Evolutionary conservation across 53 echinoderm and acorn worm genomes (phyloP), one percentile per base, ranked within the genome.

Genomic region (Antedon mediterranea): DNA sequence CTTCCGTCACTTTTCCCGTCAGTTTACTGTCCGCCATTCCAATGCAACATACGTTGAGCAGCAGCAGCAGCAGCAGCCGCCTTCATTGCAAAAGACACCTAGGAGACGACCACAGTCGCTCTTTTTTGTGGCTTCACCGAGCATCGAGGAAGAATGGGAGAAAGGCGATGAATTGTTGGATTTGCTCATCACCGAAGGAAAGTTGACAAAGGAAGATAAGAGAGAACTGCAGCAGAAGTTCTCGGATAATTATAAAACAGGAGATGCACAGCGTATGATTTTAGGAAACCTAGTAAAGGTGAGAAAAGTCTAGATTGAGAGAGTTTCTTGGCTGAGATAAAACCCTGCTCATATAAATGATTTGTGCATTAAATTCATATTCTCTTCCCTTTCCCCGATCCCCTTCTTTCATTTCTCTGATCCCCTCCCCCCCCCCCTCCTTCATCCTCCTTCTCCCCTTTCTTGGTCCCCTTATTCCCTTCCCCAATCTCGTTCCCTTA

Each of bases 281-380:
- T 81, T 98, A 13, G 98, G 89, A 0, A 92, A 93, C 73, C 91
- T 98, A 31, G 98, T 98, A 3, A 98, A 98, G 86, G 98, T 98
- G 75, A 76, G 84, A 31, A n/a, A n/a, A n/a, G n/a, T n/a, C n/a
- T n/a, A n/a, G n/a, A n/a, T n/a, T n/a, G n/a, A n/a, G n/a, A n/a
- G n/a, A n/a, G n/a, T n/a, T n/a, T n/a, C n/a, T n/a, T n/a, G n/a
- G n/a, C n/a, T n/a, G n/a, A n/a, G n/a, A n/a, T n/a, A n/a, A n/a
- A n/a, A n/a, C n/a, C n/a, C n/a, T n/a, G n/a, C n/a, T n/a, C n/a
- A n/a, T n/a, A n/a, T n/a, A n/a, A n/a, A n/a, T n/a, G n/a, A n/a
- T n/a, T n/a, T n/a, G n/a, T n/a, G n/a, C n/a, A n/a, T n/a, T n/a
- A n/a, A n/a, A n/a, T n/a, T n/a, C n/a, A n/a, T n/a, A n/a, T n/a